phyloP scores from a whole-genome alignment of 1,140 invertebrate species.

The Lucilia sericata region DNA sequence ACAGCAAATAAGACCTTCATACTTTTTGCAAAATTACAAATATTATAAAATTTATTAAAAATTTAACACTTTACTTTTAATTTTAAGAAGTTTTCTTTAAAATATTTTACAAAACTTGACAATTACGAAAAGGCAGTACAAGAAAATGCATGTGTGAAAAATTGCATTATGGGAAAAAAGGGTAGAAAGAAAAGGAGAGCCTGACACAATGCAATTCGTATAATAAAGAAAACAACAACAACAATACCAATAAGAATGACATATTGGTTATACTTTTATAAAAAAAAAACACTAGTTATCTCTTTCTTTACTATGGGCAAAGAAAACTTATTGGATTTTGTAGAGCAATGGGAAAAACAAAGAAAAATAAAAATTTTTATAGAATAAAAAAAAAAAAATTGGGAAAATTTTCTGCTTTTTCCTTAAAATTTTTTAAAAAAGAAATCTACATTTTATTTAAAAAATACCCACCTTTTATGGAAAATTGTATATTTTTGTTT shows the following conservation, averaged over 20 bases:
- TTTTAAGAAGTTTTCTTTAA: background rate
- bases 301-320: background rate
- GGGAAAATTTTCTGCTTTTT: background rate
- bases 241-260: background rate
- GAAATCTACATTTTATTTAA: too few relatives aligned
- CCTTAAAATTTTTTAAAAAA: background rate
- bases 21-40: background rate
- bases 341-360: background rate
- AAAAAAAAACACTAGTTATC: background rate
- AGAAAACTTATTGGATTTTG: background rate
- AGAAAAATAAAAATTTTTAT: conserved; percentile 10
- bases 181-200: background rate
- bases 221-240: background rate
- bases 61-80: background rate
- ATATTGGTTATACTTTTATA: background rate
- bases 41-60: background rate
- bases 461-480: too few relatives aligned
- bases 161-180: background rate
- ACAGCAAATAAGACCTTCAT: background rate
- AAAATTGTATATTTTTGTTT: too few relatives aligned
- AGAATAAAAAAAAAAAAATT: background rate
- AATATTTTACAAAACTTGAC: background rate
- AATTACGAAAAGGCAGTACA: background rate
- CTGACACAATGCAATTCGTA: background rate
- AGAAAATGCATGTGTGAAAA: background rate